phyloP scores from a whole-genome alignment of 2,888 invertebrate genomes.

The Pogonocherus hispidulus region DNA sequence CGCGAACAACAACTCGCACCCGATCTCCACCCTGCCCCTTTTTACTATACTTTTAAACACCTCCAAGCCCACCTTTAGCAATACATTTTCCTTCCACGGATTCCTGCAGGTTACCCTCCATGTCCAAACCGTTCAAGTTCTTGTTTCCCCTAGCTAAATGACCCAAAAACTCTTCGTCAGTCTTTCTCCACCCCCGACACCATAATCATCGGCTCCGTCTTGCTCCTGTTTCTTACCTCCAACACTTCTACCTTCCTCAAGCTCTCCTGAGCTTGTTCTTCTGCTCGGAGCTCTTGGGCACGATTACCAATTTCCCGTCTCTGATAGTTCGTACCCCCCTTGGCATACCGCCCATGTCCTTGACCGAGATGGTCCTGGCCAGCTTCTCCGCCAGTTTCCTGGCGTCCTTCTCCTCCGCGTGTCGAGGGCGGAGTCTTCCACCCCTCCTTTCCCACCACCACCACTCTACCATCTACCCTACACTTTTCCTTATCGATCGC shows the following conservation, averaged over 20 bases:
- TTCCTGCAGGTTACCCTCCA: background rate
- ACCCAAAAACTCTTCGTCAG: background rate
- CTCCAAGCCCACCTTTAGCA: background rate
- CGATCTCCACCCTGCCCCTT: slow-evolving; percentile 7
- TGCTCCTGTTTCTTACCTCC: background rate
- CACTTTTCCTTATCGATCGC: too few relatives aligned
- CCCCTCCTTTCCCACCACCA: too few relatives aligned
- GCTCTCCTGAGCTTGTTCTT: background rate
- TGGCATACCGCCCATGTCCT: too few relatives aligned
- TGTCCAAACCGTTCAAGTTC: background rate
- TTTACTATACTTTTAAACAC: background rate
- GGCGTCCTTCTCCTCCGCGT: too few relatives aligned
- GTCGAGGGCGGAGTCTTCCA: too few relatives aligned
- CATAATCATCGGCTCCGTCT: background rate
- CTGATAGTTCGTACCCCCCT: too few relatives aligned
- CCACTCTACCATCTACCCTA: too few relatives aligned
- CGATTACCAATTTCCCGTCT: too few relatives aligned
- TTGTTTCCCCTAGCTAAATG: background rate
- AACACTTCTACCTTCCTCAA: background rate
- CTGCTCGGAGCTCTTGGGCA: too few relatives aligned
- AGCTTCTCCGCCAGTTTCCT: too few relatives aligned
- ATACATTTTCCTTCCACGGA: slow-evolving; percentile 1
- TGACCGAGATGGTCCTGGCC: too few relatives aligned
- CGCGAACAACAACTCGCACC: too few relatives aligned
- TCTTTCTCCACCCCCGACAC: background rate